A percentile compares a stretch with the other conserved stretches of the same genome.
phyloP scores from a whole-genome alignment of 2,113 vertebrate species.

The Pipa parva region DNA sequence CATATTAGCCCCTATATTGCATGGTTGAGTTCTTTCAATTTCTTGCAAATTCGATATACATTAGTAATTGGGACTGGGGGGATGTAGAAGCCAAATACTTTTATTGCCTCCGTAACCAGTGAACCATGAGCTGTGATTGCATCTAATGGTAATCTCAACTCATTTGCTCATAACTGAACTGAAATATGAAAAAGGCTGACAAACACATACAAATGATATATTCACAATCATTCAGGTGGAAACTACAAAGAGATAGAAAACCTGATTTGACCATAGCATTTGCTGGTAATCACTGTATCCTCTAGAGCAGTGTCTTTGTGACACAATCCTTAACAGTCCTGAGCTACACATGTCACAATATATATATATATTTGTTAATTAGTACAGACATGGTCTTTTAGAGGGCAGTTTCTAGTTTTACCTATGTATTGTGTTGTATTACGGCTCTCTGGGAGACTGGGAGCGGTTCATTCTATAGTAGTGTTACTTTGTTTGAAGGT shows the following conservation, averaged over 20 bases:
- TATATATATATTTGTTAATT: too few species aligned
- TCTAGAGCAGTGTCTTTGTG: constrained; percentile 23
- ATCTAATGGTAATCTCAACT: constrained; percentile 69
- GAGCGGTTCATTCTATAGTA: too few species aligned
- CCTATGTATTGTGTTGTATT: too few species aligned
- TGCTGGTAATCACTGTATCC: too few species aligned
- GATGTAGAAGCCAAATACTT: constrained; percentile 53
- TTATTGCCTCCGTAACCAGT: constrained; percentile 61
- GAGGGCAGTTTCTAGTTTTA: too few species aligned
- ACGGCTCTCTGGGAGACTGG: too few species aligned
- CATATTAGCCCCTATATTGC: constrained; percentile 35
- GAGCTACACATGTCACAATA: background rate
- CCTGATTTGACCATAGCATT: constrained; percentile 54
- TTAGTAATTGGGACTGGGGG: constrained; percentile 16
- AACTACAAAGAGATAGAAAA: constrained; percentile 58
- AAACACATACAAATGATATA: constrained; percentile 67
- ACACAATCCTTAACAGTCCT: constrained; percentile 4
- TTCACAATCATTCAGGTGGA: constrained; percentile 66
- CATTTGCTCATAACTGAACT: constrained; percentile 68
- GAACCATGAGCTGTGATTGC: constrained; percentile 69
- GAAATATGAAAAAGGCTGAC: constrained; percentile 68
- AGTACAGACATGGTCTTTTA: too few species aligned
- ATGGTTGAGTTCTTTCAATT: constrained; percentile 38
- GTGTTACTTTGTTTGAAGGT: too few species aligned
- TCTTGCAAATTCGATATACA: constrained; percentile 40